A percentile compares a stretch with the other conserved stretches of the same genome.
Conservation (phyloP, 2,113 vertebrate species). For the Bubo scandiacus region DNA sequence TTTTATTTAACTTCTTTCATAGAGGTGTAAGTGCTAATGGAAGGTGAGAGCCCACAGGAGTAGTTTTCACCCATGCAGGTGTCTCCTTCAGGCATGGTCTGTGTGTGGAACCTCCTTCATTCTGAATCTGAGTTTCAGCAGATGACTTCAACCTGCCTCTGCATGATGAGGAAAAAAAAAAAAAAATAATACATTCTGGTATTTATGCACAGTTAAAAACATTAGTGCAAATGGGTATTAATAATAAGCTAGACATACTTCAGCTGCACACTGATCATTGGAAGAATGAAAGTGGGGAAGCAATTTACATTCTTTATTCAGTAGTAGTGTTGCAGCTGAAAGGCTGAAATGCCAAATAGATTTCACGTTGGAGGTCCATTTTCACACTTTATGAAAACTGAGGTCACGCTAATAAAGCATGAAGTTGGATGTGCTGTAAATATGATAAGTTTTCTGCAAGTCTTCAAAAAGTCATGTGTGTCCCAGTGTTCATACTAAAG, state of each 20-base stretch:
- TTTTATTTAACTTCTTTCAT: neutral
- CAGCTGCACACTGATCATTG: neutral
- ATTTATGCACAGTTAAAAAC: constrained; percentile 18
- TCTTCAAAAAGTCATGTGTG: neutral
- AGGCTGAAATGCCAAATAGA: neutral
- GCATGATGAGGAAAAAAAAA: neutral
- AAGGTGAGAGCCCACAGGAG: neutral
- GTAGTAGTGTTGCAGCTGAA: neutral
- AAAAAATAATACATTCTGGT: neutral
- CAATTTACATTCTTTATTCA: constrained; percentile 5
- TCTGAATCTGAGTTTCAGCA: neutral
- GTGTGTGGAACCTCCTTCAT: neutral
- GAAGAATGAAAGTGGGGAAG: neutral
- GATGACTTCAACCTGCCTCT: neutral
- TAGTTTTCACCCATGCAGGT: neutral
- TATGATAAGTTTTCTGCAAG: neutral
- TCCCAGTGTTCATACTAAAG: neutral
- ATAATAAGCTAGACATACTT: neutral
- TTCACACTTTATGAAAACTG: constrained; percentile 13
- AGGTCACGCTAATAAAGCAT: constrained; percentile 9
- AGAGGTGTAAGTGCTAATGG: neutral
- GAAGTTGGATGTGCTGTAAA: neutral
- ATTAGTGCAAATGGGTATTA: constrained; percentile 12
- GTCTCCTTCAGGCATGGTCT: neutral
- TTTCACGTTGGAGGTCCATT: neutral